These are phyloP conservation scores for Threskiornis aethiopicus DNA, from an alignment of 2,797 vertebrate species.

Conservation along the genomic window DNA sequence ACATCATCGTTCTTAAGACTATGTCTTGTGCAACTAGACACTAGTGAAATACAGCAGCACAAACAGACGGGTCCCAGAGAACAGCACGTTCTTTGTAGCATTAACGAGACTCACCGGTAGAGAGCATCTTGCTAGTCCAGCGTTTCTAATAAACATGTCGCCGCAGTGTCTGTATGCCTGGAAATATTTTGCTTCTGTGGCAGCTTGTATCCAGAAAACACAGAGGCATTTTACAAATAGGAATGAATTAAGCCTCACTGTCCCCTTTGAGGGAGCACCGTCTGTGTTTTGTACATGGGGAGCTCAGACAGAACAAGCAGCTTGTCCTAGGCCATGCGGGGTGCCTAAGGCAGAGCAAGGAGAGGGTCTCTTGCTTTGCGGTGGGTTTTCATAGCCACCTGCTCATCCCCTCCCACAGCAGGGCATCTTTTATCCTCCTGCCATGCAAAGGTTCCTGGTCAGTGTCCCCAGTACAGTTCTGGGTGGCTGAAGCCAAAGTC, in stretches of 20 bases:
- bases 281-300: not conserved
- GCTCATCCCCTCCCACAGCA: not conserved
- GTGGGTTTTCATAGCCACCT: not conserved
- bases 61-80: not conserved
- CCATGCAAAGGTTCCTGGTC: not conserved
- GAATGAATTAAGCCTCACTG: constrained; percentile 20
- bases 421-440: not conserved
- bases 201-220: constrained; percentile 20
- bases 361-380: not conserved
- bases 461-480: not conserved
- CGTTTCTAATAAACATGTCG: not conserved
- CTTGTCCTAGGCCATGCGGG: not conserved
- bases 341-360: not conserved
- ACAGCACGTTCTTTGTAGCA: not conserved
- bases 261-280: not conserved
- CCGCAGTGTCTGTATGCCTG: not conserved
- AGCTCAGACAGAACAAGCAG: not conserved
- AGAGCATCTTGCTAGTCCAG: not conserved
- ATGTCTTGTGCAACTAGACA: not conserved
- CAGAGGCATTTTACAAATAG: constrained; percentile 2
- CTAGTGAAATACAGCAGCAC: not conserved
- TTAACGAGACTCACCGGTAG: not conserved
- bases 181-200: constrained; percentile 40
- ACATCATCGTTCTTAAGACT: not conserved
- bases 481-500: not conserved